A percentile compares a stretch with the other conserved stretches of the same genome.
Conservation (phyloP, 2,888 invertebrate species). For the Nomada ruficornis region DNA sequence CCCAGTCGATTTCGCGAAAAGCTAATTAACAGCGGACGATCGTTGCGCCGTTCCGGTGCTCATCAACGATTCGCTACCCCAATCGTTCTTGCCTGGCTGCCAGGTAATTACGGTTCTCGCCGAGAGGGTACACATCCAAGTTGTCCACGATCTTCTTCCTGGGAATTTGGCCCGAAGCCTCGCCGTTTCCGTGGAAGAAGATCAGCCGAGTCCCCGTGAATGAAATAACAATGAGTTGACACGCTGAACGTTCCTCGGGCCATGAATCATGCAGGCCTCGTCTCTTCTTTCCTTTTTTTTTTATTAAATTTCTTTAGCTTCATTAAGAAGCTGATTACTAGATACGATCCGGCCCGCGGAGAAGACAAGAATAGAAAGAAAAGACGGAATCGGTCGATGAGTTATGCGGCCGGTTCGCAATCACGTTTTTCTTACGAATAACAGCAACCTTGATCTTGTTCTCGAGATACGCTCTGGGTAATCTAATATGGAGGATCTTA, state of each 20-base stretch:
- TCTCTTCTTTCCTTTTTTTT: neutral
- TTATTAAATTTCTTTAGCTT: neutral
- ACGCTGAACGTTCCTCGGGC: too few relatives aligned
- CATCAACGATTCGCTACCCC: conserved; percentile 78
- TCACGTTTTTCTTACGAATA: conserved; percentile 57
- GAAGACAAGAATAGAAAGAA: neutral
- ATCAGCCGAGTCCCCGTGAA: conserved; percentile 6
- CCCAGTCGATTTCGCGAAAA: conserved; percentile 62
- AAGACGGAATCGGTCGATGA: conserved; percentile 37
- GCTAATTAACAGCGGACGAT: conserved; percentile 66
- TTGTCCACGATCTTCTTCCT: conserved; percentile 37
- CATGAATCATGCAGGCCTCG: neutral
- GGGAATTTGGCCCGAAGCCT: conserved; percentile 1
- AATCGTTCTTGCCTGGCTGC: conserved; percentile 45
- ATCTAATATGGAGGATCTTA: conserved; percentile 64
- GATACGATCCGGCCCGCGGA: neutral
- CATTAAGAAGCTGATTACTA: conserved; percentile 5
- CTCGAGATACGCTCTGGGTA: conserved; percentile 64
- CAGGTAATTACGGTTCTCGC: conserved; percentile 54
- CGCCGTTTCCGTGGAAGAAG: neutral
- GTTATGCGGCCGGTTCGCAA: conserved; percentile 43
- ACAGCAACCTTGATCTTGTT: conserved; percentile 67
- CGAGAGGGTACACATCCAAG: conserved; percentile 11
- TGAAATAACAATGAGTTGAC: conserved; percentile 5
- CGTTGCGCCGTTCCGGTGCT: conserved; percentile 55